Evolutionary conservation across 2,797 vertebrate species (phyloP), one percentile per base, ranked within the genome.

Genomic region (Amblyraja radiata): DNA sequence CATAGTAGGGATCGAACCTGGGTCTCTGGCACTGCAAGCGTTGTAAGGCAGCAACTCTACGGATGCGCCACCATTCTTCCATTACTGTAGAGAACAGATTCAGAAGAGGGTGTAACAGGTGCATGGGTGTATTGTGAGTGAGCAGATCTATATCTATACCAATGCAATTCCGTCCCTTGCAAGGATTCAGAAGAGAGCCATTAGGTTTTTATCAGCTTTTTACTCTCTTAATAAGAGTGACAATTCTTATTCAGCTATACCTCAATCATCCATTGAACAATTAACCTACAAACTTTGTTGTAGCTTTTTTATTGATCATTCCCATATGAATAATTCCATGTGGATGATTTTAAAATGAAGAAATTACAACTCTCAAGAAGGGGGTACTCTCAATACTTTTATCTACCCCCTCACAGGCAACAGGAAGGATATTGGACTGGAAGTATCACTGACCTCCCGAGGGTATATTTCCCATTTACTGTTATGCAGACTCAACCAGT

Each of bases 381-480:
- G 39, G 28, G 39, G 16, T 16, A 54, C 13, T 76, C 90, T 58
- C 13, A 91, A 91, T 6, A 54, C 6, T 91, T 46, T 91, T 54
- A 65, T 28, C 3, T 39, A 14, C 54, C 7, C 8, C 25, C 11
- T 88, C 39, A 39, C 16, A 28, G 65, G 28, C 21, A 28, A 39
- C 13, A 39, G 39, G 71, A 76, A 76, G 25, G 25, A 74, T 74
- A 92, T 54, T 73, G 71, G 25, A 92, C 14, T 10, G 76, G 25
- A 76, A 92, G 73, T 76, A 76, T 76, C 73, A 76, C 23, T 76
- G 9, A 46, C 23, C 36, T 21, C 90, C 36, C 1, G 5, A 46
- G 39, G 76, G 90, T 76, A 54, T 1, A 28, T 46, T 92, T 92
- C 90, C 9, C 39, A 54, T 92, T 92, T 54, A 76, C 68, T 92